These are phyloP conservation scores for Cryptus armator DNA, from an alignment of 2,888 invertebrate species.

Conservation along the genomic window DNA sequence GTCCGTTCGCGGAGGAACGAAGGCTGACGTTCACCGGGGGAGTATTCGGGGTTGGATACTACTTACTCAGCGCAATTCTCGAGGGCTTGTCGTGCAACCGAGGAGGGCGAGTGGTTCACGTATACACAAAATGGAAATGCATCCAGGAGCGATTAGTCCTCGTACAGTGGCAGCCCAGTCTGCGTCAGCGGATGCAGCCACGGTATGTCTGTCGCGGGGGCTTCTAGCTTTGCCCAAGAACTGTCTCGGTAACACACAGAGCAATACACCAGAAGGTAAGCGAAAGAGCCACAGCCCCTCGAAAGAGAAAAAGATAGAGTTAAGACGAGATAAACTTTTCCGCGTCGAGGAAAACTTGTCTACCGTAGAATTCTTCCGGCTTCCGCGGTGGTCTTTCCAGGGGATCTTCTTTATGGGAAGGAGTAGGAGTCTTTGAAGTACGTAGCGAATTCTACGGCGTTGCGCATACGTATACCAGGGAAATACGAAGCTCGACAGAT, in stretches of 20 bases:
- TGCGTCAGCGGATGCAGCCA: slow-evolving; percentile 62
- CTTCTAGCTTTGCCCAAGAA: slow-evolving; percentile 26
- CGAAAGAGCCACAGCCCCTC: neutral
- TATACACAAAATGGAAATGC: slow-evolving; percentile 64
- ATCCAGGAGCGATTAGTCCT: slow-evolving; percentile 66
- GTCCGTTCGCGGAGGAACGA: slow-evolving; percentile 32
- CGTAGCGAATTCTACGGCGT: neutral
- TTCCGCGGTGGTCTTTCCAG: slow-evolving; percentile 67
- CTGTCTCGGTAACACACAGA: slow-evolving; percentile 8
- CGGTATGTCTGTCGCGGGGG: slow-evolving; percentile 12
- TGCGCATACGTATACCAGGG: neutral
- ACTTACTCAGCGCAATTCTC: slow-evolving; percentile 63
- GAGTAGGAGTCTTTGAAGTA: slow-evolving; percentile 21
- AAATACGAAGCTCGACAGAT: slow-evolving; percentile 9
- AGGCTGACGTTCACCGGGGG: slow-evolving; percentile 28
- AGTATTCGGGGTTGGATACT: slow-evolving; percentile 35
- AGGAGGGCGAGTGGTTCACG: slow-evolving; percentile 22
- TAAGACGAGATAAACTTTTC: slow-evolving; percentile 66
- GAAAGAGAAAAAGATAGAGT: slow-evolving; percentile 25
- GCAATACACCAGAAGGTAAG: slow-evolving; percentile 33
- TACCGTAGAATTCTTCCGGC: slow-evolving; percentile 72
- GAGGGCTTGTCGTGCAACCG: slow-evolving; percentile 33
- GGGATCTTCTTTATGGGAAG: slow-evolving; percentile 50
- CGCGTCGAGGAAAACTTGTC: slow-evolving; percentile 72
- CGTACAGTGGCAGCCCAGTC: slow-evolving; percentile 54